Base-by-base conservation (phyloP, 2,113 vertebrate species). In the Oostethus manadensis region DNA sequence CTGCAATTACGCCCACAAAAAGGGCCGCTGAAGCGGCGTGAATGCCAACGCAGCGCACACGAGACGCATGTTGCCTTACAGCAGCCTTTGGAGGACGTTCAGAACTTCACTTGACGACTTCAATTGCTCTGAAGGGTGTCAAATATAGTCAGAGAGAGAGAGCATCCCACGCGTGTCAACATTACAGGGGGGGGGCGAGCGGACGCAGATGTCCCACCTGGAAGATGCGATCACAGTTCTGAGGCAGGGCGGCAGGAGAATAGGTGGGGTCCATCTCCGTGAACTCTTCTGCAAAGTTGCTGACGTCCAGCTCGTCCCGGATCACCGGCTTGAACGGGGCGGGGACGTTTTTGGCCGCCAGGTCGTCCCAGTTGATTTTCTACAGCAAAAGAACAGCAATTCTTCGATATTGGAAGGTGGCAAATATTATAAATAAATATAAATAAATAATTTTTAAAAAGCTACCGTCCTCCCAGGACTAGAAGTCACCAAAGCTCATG, bases 251-350 rank as follows among this genome's bases (percentile, higher is more conserved):
- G 8, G 97, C 97, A 0, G 97, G 97, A 22, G 97, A 99, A 64
- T 98, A 99, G 1, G 96, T 95, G 0, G 97, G 97, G 74, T 98
- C 96, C 97, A 99, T 98, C 76, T 98, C 97, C 4, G 97, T 99
- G 89, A 99, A 99, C 77, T 98, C 95, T 2, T 98, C 96, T 0
- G 97, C 94, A 80, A 99, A 99, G 83, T 99, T 99, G 70, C 97
- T 94, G 77, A 99, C 97, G 29, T 99, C 97, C 71, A 98, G 72
- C 54, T 97, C 97, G 22, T 98, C 94, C 58, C 94, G 92, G 62
- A 99, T 98, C 62, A 97, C 93, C 0, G 97, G 97, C 77, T 95
- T 97, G 88, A 99, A 97, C 0, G 94, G 96, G 18, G 96, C 93
- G 0, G 92, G 72, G 15, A 99, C 90, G 86, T 91, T 96, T 82